phyloP scores from a whole-genome alignment of 2,888 invertebrate genomes.

The Hirtodrosophila histrioides region DNA sequence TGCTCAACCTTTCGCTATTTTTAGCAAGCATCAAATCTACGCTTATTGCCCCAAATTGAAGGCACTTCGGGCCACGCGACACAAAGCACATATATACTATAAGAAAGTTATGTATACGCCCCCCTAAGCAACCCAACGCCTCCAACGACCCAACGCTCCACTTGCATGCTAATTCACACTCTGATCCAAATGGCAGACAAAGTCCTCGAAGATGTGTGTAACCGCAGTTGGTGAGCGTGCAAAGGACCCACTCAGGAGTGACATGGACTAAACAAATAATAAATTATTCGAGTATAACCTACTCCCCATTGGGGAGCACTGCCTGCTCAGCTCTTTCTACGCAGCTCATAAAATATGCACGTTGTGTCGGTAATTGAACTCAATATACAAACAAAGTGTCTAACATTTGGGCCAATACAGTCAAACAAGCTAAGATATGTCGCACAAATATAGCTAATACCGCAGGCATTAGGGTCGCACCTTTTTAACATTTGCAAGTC shows the following conservation, averaged over 20 bases:
- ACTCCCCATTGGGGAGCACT: background rate
- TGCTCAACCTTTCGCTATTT: constrained; percentile 49
- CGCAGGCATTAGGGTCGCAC: too few relatives aligned
- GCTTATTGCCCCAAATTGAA: constrained; percentile 49
- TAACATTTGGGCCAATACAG: constrained; percentile 33
- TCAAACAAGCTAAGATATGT: constrained; percentile 7
- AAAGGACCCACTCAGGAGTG: constrained; percentile 32
- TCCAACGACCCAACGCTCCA: constrained; percentile 13
- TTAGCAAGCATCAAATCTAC: constrained; percentile 60
- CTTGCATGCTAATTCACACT: constrained; percentile 68
- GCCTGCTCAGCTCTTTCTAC: constrained; percentile 1
- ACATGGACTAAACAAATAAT: constrained; percentile 52
- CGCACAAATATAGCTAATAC: constrained; percentile 8
- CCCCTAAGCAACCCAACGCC: constrained; percentile 7
- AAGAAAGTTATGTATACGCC: constrained; percentile 36
- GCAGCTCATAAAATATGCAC: constrained; percentile 65
- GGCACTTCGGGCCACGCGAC: constrained; percentile 45
- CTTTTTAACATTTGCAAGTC: too few relatives aligned
- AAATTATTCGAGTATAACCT: constrained; percentile 37
- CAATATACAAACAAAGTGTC: constrained; percentile 65
- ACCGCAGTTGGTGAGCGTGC: constrained; percentile 26
- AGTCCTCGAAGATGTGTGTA: constrained; percentile 10
- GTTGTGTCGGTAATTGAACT: constrained; percentile 67
- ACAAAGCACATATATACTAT: constrained; percentile 2
- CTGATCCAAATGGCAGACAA: constrained; percentile 66